These are phyloP conservation scores for Heterotis niloticus DNA, from an alignment of 2,113 vertebrate genomes.

Conservation along the genomic window DNA sequence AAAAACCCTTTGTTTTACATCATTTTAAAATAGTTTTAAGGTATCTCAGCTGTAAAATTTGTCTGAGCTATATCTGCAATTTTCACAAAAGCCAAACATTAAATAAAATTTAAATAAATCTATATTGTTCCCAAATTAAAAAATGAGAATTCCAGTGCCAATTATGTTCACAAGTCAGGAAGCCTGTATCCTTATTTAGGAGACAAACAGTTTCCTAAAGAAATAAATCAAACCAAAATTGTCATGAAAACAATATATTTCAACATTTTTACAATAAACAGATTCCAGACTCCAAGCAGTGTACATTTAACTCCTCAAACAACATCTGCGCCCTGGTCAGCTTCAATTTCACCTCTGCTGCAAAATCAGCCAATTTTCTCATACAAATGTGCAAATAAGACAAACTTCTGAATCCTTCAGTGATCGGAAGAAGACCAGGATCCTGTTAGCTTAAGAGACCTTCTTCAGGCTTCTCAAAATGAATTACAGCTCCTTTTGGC, in stretches of 20 bases:
- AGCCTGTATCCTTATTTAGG: too few species aligned
- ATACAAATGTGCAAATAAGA: conserved; percentile 78
- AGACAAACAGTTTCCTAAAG: not conserved
- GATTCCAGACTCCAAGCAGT: not conserved
- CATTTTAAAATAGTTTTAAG: too few species aligned
- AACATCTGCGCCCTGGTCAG: not conserved
- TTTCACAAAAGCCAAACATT: too few species aligned
- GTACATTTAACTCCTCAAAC: not conserved
- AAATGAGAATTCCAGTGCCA: too few species aligned
- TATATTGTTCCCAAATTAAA: too few species aligned
- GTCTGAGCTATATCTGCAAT: too few species aligned
- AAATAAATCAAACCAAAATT: not conserved
- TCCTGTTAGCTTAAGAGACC: conserved; percentile 55
- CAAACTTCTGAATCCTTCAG: conserved; percentile 70
- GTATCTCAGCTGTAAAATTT: too few species aligned
- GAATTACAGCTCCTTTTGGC: conserved; percentile 33
- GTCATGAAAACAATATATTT: not conserved
- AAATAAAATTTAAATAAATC: too few species aligned
- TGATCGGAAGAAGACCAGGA: conserved; percentile 62
- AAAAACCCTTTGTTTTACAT: too few species aligned
- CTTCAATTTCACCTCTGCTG: conserved; percentile 23
- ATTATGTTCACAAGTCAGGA: too few species aligned
- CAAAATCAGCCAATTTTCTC: conserved; percentile 28
- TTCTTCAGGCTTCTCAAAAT: conserved; percentile 42
- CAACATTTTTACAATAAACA: not conserved